Base-by-base conservation (phyloP, 2,113 vertebrate genomes). In the Pica pica region DNA sequence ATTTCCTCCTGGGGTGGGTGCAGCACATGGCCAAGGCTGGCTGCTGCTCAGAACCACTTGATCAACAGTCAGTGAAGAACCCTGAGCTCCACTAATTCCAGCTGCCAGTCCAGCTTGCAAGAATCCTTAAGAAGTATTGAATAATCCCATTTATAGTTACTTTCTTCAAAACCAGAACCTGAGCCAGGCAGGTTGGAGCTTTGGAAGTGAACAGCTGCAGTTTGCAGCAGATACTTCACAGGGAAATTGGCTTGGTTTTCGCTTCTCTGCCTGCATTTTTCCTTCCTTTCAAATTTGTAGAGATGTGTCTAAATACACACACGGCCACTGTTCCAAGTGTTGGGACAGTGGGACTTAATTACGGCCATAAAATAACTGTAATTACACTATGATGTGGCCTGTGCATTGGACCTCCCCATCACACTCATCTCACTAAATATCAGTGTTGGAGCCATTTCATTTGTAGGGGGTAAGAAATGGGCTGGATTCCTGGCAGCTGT, bases 271-370 rank as follows among this genome's bases (percentile, higher is more conserved):
- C 33, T 63, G 11, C 41, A 20, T 46, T 55, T 52, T 71, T 35
- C 35, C 44, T 64, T 55, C 44, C 37, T 92, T 95, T 67, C 55
- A 35, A 2, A 10, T 26, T 28, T 30, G 39, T 16, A 15, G 15
- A 23, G 35, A 2, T 26, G 39, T 16, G 3, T n/a, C 4, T 35
- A 1, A 11, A 14, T 3, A 15, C 6, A 30, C 16, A 60, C 7
- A 33, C 12, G 61, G 37, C 26, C 44, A 7, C 60, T 37, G 18
- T 35, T 73, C 23, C 30, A 31, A 23, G 26, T 12, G 10, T 16
- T 44, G 47, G 49, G 64, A 76, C 1, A 49, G 33, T 27, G 42
- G 74, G 20, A 42, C 70, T 88, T 85, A 59, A 68, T 84, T 46
- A 35, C 35, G 82, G 61, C 82, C 52, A 57, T 60, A 46, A 61